Evolutionary conservation across 2,888 invertebrate species (phyloP).

Genomic region (Cremastobaeus sp.): DNA sequence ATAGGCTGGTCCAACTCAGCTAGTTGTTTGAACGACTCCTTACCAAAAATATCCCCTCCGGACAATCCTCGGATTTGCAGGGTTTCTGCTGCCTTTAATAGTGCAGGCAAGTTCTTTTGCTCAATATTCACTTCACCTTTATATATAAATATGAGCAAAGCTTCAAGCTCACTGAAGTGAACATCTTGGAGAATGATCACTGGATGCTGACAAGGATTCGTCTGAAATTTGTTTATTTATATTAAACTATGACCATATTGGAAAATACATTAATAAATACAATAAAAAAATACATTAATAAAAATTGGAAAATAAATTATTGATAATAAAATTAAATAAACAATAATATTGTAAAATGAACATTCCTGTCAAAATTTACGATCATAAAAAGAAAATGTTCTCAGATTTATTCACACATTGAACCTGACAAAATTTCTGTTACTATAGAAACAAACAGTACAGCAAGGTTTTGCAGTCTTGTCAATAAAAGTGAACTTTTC

Average conservation of each 20-base stretch:
- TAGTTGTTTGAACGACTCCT: constrained; percentile 76
- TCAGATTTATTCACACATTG: no score
- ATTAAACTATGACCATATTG: not conserved
- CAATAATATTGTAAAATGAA: no score
- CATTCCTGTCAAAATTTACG: no score
- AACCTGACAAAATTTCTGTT: no score
- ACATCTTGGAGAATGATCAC: constrained; percentile 87
- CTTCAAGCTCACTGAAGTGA: constrained; percentile 83
- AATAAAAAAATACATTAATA: not conserved
- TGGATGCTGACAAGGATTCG: constrained; percentile 86
- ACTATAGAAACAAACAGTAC: no score
- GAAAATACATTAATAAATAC: not conserved
- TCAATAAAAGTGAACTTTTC: no score
- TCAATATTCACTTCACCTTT: constrained; percentile 87
- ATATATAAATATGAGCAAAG: constrained; percentile 85
- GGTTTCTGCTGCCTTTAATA: constrained; percentile 84
- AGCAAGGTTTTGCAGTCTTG: no score
- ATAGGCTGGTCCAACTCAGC: constrained; percentile 68
- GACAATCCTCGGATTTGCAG: constrained; percentile 85
- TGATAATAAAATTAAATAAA: no score
- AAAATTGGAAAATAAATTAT: not conserved
- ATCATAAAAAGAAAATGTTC: no score
- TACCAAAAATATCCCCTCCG: constrained; percentile 80
- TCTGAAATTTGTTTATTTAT: constrained; percentile 76
- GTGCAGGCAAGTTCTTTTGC: constrained; percentile 83